Base-by-base conservation (phyloP, 2,113 vertebrate species). In the Diphyllodes magnificus region DNA sequence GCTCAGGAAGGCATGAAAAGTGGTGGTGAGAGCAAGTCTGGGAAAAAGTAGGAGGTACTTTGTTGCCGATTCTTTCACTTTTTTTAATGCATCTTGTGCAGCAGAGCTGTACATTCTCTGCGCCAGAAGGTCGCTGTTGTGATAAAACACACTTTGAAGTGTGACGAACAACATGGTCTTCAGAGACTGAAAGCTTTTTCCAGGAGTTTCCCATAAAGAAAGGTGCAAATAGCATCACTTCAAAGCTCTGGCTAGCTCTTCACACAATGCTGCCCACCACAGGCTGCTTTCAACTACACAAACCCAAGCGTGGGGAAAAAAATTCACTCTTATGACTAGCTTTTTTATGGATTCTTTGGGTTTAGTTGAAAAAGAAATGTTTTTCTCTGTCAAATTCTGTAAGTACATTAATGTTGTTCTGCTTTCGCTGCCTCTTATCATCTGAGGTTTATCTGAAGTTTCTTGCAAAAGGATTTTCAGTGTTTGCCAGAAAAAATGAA, bases 211-310 rank as follows among this genome's bases (percentile, higher is more conserved):
- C 19, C 9, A 10, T n/a, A 53, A 79, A 63, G 22, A 76, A 91
- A 66, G 4, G 18, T 19, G 21, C 37, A 72, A 45, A n/a, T 2
- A 69, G 7, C 61, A 65, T 69, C 44, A 53, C 42, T 57, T 82
- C 75, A 93, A 88, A 96, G 57, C 45, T 72, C 60, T 78, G 77
- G 5, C n/a, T 77, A 42, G 30, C 35, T 89, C 44, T 44, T 94
- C 50, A 69, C 23, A 33, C 3, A 39, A 61, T 21, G 25, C 42
- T 77, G 42, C 45, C 37, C 16, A 45, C 37, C 30, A 17, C 2
- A 3, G 13, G 25, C 60, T 71, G 9, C n/a, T 75, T 84, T 49
- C 51, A 75, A 15, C 10, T 40, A 13, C 22, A 7, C n/a, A 57
- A 87, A 25, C 12, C 7, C 25, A 50, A 53, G 28, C 1, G 3